phyloP scores from a whole-genome alignment of 2,888 invertebrate genomes.

The Anoncus sp. region DNA sequence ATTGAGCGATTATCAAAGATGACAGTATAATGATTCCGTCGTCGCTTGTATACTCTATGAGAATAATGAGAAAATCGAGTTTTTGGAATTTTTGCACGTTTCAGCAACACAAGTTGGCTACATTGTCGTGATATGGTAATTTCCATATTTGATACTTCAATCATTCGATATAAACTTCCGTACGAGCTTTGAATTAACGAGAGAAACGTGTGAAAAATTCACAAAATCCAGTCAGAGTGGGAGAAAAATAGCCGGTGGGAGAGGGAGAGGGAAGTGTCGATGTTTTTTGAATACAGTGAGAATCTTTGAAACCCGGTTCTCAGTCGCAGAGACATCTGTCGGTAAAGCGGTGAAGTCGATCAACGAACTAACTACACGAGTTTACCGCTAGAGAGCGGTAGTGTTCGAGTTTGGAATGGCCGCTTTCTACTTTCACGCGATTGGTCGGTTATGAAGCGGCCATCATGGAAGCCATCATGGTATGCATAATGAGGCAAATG shows the following conservation, averaged over 20 bases:
- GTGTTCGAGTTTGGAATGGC: constrained; percentile 76
- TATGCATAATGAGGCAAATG: constrained; percentile 78
- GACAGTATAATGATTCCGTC: no score
- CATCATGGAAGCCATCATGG: constrained; percentile 83
- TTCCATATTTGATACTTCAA: constrained; percentile 1
- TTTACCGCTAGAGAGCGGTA: constrained; percentile 77
- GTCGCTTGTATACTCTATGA: no score
- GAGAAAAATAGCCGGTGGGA: background rate
- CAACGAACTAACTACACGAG: constrained; percentile 43
- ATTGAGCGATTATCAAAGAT: background rate
- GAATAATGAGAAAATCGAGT: background rate
- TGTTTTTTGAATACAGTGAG: constrained; percentile 31
- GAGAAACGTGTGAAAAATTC: constrained; percentile 18
- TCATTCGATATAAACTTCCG: constrained; percentile 35
- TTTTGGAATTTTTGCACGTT: background rate
- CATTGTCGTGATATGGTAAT: background rate
- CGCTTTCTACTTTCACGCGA: constrained; percentile 73
- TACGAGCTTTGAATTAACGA: constrained; percentile 37
- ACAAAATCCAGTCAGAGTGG: background rate
- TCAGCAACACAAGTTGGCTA: no score
- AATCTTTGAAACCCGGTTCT: constrained; percentile 48
- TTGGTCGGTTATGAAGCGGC: constrained; percentile 83
- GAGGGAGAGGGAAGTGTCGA: constrained; percentile 9
- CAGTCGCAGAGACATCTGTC: constrained; percentile 78
- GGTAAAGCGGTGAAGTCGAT: constrained; percentile 63